Conservation (phyloP, 2,888 invertebrate species). For the Neria commutata region DNA sequence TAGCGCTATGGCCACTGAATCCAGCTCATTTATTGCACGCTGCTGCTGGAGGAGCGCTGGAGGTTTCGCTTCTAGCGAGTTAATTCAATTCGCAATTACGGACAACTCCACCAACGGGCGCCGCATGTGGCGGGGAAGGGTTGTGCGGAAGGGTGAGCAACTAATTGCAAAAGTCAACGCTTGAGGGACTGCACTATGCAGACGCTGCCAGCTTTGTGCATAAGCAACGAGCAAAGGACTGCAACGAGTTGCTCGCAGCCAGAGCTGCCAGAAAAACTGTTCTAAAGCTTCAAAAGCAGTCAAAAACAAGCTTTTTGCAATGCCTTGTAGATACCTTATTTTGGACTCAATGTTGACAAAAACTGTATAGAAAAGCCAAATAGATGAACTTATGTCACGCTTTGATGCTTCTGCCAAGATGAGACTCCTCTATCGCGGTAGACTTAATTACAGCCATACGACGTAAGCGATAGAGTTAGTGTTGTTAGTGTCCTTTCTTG, state of each 20-base stretch:
- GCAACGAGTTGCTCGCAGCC: conserved; percentile 8
- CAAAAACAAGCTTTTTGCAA: not conserved
- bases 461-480: too few species aligned
- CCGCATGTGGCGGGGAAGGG: not conserved
- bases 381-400: too few species aligned
- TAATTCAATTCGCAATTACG: conserved; percentile 26
- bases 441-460: too few species aligned
- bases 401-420: too few species aligned
- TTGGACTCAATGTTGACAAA: too few species aligned
- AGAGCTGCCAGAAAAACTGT: not conserved
- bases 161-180: conserved; percentile 16
- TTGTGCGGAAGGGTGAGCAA: too few species aligned
- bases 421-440: too few species aligned
- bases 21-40: conserved; percentile 25
- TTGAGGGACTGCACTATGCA: not conserved
- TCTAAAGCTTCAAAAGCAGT: not conserved
- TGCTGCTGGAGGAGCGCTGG: not conserved
- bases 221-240: conserved; percentile 6
- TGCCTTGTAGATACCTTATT: too few species aligned
- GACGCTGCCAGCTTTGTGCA: conserved; percentile 9
- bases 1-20: not conserved
- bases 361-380: too few species aligned
- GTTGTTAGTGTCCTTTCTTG: too few species aligned
- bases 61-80: conserved; percentile 18
- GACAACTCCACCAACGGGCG: conserved; percentile 4